Percentiles rank a stretch among this genome's conserved stretches.
Evolutionary conservation across 2,113 vertebrate genomes (phyloP).

Genomic region (Hymenochirus boettgeri): DNA sequence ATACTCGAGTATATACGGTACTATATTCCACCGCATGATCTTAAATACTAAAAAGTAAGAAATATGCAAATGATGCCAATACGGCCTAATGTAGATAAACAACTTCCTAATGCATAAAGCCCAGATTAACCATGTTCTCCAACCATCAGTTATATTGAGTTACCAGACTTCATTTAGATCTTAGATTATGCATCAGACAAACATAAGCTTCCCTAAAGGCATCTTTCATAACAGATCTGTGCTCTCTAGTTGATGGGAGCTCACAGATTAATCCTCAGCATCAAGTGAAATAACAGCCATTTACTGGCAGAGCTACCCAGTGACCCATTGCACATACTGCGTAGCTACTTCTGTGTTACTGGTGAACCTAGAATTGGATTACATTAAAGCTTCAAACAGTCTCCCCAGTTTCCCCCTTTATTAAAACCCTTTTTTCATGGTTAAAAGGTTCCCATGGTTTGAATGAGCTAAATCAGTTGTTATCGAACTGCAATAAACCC

Average conservation of each 20-base stretch:
- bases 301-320: background rate
- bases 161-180: slow-evolving; percentile 16
- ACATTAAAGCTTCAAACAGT: too few relatives aligned
- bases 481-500: too few relatives aligned
- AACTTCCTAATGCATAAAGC: background rate
- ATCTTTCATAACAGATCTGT: slow-evolving; percentile 19
- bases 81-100: too few relatives aligned
- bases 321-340: background rate
- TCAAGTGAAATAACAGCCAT: background rate
- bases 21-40: too few relatives aligned
- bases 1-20: too few relatives aligned
- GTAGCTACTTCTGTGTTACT: background rate
- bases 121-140: background rate
- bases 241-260: slow-evolving; percentile 6
- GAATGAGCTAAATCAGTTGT: too few relatives aligned
- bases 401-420: too few relatives aligned
- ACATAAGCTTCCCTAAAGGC: background rate
- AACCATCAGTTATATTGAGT: slow-evolving; percentile 36
- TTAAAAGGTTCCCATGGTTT: too few relatives aligned
- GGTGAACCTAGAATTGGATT: too few relatives aligned
- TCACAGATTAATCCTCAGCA: slow-evolving; percentile 13
- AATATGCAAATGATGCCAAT: too few relatives aligned
- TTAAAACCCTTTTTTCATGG: too few relatives aligned
- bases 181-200: slow-evolving; percentile 3
- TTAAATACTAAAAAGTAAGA: too few relatives aligned